Conservation (phyloP, 2,888 invertebrate genomes). For the Nemurella pictetii region DNA sequence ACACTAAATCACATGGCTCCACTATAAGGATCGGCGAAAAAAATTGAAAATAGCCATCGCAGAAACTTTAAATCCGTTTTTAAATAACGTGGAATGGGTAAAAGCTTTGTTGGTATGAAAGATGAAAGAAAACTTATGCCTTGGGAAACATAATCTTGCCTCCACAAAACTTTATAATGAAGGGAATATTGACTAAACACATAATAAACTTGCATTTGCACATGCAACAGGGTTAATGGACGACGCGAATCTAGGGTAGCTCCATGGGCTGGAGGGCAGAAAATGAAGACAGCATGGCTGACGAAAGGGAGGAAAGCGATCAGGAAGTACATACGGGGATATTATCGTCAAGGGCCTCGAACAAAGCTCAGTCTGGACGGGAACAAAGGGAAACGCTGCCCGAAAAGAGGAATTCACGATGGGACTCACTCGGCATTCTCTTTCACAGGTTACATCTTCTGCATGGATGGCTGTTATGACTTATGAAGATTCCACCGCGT, state of each 20-base stretch:
- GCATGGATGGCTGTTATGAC: neutral
- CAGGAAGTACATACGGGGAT: neutral
- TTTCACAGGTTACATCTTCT: neutral
- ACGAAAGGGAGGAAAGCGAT: neutral
- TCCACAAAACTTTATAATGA: neutral
- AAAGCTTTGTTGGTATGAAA: neutral
- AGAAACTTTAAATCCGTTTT: neutral
- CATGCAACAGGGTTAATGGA: neutral
- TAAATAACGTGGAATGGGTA: neutral
- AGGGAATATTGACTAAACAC: neutral
- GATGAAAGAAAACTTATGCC: neutral
- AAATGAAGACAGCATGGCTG: no score
- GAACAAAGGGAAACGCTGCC: neutral
- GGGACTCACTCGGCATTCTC: neutral
- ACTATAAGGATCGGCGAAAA: neutral
- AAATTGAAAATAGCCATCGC: neutral
- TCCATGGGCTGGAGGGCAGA: neutral
- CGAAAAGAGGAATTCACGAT: neutral
- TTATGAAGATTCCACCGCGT: neutral
- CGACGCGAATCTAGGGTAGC: neutral
- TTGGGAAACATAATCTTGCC: neutral
- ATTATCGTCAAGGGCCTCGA: neutral
- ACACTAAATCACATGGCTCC: neutral
- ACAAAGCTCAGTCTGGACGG: neutral
- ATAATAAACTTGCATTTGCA: neutral